Base-by-base conservation (phyloP, 2,113 vertebrate genomes). In the Pyrgilauda ruficollis region DNA sequence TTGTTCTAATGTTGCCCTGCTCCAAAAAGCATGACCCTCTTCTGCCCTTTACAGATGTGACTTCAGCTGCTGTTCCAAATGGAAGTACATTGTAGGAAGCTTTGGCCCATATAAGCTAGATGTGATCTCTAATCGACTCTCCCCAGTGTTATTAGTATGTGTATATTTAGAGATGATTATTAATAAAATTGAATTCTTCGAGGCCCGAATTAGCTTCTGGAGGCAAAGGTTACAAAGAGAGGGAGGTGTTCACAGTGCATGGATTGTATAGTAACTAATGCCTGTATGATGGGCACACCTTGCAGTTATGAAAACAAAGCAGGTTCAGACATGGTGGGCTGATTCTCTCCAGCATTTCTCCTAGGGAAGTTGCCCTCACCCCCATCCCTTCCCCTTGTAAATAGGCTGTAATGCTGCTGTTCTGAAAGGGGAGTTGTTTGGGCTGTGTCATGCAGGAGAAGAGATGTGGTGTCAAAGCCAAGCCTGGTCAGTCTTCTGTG, bases 91-190 rank as follows among this genome's bases (percentile, higher is more conserved):
- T 61, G 35, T 74, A 50, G 43, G 83, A 78, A 89, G 7, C 2
- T 3, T 49, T 95, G 94, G 84, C 95, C 96, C 73, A 91, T 37
- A 89, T 95, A 89, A 91, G 56, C 73, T 80, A 47, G 89, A 31
- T 4, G 11, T 67, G 79, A 33, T 91, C 69, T 84, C 91, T 92
- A 59, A 72, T 93, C 15, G 2, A 6, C 68, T 67, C 66, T 94
- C 89, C 64, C 31, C 27, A 6, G 91, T 92, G 86, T 70, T 90
- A 73, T 74, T 90, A 92, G 31, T 50, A 68, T 47, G 73, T 76
- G 63, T 94, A 89, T 95, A 92, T 96, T 81, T 86, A 95, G 94
- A 81, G 31, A 43, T 8, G 24, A 30, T 75, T 91, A 84, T 63
- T 86, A 90, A 63, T 83, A 94, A 85, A 94, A 69, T 53, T 41